Evolutionary conservation across 2,797 vertebrate species (phyloP).

Genomic region (Danionella dracula): DNA sequence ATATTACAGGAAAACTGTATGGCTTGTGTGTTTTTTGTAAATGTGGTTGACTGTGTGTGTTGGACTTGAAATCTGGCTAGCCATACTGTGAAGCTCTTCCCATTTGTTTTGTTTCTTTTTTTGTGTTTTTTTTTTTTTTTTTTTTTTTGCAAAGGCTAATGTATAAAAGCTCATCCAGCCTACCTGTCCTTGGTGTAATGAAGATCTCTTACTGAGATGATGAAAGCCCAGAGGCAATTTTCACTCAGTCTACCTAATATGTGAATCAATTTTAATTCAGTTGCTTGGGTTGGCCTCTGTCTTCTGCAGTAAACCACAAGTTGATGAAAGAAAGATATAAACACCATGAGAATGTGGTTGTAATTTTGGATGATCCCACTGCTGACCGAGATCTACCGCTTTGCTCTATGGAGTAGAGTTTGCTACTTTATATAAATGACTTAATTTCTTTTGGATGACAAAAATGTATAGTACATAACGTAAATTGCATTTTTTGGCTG

Average conservation of each 20-base stretch:
- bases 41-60: background rate
- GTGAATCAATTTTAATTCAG: slow-evolving; percentile 22
- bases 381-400: background rate
- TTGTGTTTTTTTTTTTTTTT: too few relatives aligned
- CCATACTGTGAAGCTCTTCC: background rate
- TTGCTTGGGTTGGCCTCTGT: background rate
- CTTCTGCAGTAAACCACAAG: background rate
- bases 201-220: slow-evolving; percentile 1
- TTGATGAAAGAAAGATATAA: background rate
- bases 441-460: too few relatives aligned
- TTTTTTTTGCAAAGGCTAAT: too few relatives aligned
- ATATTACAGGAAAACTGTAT: too few relatives aligned
- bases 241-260: slow-evolving; percentile 16
- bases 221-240: slow-evolving; percentile 13
- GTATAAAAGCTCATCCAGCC: too few relatives aligned
- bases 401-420: background rate
- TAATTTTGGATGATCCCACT: background rate
- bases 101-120: background rate
- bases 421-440: background rate
- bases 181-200: background rate
- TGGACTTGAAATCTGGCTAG: background rate
- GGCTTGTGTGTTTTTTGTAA: background rate
- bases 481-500: too few relatives aligned
- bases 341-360: background rate
- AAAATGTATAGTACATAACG: too few relatives aligned